Evolutionary conservation across 1,140 invertebrate genomes (phyloP).

Genomic region (Drosophila melanica): DNA sequence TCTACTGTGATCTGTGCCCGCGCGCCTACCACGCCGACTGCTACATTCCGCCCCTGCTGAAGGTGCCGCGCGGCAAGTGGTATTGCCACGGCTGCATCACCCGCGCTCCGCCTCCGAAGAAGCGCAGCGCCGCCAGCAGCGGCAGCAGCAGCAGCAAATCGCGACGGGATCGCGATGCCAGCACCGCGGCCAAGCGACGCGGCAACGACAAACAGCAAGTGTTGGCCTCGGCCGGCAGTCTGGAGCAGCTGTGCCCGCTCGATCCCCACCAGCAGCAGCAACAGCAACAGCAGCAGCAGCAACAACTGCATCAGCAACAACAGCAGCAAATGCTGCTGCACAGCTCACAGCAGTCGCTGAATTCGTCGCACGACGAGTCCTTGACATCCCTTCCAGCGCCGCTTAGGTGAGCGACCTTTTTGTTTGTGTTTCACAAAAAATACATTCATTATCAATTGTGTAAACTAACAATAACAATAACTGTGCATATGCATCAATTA

Average conservation of each 20-base stretch:
- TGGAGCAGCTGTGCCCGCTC: slow-evolving; percentile 53
- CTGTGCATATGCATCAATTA: neutral
- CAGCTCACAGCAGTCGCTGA: slow-evolving; percentile 80
- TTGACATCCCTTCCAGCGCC: slow-evolving; percentile 82
- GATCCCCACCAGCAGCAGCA: slow-evolving; percentile 50
- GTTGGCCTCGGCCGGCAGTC: slow-evolving; percentile 27
- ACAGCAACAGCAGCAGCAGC: slow-evolving; percentile 57
- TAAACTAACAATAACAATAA: neutral
- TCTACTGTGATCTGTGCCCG: slow-evolving; percentile 94
- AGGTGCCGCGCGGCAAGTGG: slow-evolving; percentile 95
- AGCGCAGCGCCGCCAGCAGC: slow-evolving; percentile 82
- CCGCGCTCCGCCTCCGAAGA: slow-evolving; percentile 89
- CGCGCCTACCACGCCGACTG: slow-evolving; percentile 96
- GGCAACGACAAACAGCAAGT: slow-evolving; percentile 52
- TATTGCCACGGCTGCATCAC: slow-evolving; percentile 92
- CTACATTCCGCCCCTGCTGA: slow-evolving; percentile 93
- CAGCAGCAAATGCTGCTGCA: slow-evolving; percentile 71
- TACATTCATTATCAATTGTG: neutral
- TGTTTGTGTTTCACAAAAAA: no score
- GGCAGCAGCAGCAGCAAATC: slow-evolving; percentile 67
- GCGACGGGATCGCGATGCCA: slow-evolving; percentile 65
- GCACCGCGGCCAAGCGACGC: slow-evolving; percentile 65
- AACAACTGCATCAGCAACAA: slow-evolving; percentile 66
- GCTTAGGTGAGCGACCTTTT: slow-evolving; percentile 68
- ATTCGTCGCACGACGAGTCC: slow-evolving; percentile 84